Percentiles rank a stretch among this genome's conserved stretches.
phyloP scores from a whole-genome alignment of 2,113 vertebrate genomes.

The Etia nguti region DNA sequence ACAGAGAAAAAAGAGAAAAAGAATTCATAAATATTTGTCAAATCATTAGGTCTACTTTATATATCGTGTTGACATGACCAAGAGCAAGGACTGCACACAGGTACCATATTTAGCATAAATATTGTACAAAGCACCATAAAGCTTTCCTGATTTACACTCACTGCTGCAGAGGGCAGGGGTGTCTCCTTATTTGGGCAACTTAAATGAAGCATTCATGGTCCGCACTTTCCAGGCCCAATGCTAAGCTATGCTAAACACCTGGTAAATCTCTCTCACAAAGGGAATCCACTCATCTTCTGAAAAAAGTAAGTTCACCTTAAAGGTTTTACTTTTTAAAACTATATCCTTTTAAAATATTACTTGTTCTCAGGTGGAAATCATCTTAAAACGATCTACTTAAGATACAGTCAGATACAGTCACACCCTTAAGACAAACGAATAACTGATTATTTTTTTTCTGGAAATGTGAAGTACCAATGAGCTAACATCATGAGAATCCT shows the following conservation, averaged over 20 bases:
- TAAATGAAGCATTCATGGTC: neutral
- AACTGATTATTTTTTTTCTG: neutral
- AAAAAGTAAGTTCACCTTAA: neutral
- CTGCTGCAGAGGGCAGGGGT: neutral
- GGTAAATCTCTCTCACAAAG: neutral
- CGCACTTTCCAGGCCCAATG: neutral
- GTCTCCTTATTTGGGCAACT: conserved; percentile 40
- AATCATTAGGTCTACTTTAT: neutral
- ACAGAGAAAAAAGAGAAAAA: neutral
- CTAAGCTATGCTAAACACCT: neutral
- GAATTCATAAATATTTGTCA: neutral
- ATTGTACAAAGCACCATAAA: neutral
- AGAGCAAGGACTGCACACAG: neutral
- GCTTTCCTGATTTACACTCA: neutral
- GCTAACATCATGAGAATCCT: conserved; percentile 20
- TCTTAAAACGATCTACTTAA: neutral
- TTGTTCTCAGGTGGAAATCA: neutral
- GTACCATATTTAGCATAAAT: neutral
- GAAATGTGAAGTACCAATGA: neutral
- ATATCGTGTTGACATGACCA: neutral
- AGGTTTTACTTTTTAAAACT: fast-evolving
- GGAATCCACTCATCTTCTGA: neutral
- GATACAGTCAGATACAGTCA: neutral
- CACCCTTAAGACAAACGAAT: neutral
- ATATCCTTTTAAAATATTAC: neutral